These are phyloP conservation scores for Siniperca knerii DNA, from an alignment of 2,113 vertebrate genomes.

Conservation along the genomic window DNA sequence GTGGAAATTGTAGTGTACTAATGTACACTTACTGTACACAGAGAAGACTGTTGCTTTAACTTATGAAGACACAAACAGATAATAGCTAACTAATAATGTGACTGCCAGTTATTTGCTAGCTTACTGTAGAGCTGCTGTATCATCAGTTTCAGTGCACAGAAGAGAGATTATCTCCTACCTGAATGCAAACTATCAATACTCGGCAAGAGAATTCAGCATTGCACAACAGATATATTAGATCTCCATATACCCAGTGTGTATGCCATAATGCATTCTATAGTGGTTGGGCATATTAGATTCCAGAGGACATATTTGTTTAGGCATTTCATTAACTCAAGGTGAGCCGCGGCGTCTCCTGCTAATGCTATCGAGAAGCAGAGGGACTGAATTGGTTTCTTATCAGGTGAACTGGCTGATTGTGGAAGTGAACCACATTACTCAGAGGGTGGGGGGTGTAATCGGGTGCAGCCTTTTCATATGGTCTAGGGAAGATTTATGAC, in stretches of 20 bases:
- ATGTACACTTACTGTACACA: not conserved
- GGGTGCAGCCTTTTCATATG: slow-evolving; percentile 68
- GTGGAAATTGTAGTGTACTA: slow-evolving; percentile 12
- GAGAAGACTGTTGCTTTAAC: slow-evolving; percentile 11
- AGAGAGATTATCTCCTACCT: slow-evolving; percentile 33
- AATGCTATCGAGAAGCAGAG: slow-evolving; percentile 56
- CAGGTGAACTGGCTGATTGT: slow-evolving; percentile 68
- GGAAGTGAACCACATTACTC: slow-evolving; percentile 69
- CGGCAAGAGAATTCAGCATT: slow-evolving; percentile 25
- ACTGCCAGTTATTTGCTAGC: slow-evolving; percentile 28
- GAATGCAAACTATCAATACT: slow-evolving; percentile 43
- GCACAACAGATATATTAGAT: slow-evolving; percentile 39
- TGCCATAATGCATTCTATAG: slow-evolving; percentile 40
- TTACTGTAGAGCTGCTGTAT: not conserved
- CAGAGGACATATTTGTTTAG: slow-evolving; percentile 80
- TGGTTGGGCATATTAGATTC: slow-evolving; percentile 49
- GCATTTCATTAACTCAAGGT: slow-evolving; percentile 80
- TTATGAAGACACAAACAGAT: not conserved
- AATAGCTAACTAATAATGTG: slow-evolving; percentile 9
- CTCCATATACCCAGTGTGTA: slow-evolving; percentile 15
- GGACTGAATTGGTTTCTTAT: slow-evolving; percentile 77
- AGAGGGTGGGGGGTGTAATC: slow-evolving; percentile 54
- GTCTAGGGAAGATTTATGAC: slow-evolving; percentile 82
- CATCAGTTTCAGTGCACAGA: slow-evolving; percentile 28
- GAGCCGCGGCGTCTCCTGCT: slow-evolving; percentile 55